These are phyloP conservation scores for Rhynchotus rufescens DNA, from an alignment of 2,797 vertebrate genomes.

Conservation along the genomic window DNA sequence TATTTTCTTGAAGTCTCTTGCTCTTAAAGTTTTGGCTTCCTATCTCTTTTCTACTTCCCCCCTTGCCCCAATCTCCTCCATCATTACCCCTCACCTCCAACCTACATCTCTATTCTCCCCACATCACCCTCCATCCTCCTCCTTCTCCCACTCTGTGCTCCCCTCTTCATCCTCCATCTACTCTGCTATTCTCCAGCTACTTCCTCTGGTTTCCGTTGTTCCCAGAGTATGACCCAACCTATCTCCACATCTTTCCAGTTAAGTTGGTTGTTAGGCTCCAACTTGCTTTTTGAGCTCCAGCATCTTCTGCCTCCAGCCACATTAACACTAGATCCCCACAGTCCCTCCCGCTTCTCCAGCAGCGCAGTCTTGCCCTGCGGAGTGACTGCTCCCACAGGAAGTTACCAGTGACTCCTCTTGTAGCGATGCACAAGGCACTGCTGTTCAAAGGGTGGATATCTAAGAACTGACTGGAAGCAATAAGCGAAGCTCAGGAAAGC, in stretches of 20 bases:
- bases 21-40: not conserved
- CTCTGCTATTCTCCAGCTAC: not conserved
- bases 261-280: not conserved
- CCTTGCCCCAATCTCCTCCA: too few species aligned
- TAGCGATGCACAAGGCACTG: not conserved
- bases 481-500: not conserved
- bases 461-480: not conserved
- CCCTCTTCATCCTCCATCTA: not conserved
- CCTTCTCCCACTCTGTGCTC: too few species aligned
- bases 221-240: not conserved
- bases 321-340: not conserved
- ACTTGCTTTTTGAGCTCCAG: not conserved
- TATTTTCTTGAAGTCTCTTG: not conserved
- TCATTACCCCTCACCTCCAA: too few species aligned
- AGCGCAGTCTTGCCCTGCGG: not conserved
- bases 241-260: not conserved
- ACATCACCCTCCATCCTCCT: too few species aligned
- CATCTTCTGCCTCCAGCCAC: not conserved
- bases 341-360: not conserved
- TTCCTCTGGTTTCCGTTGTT: not conserved
- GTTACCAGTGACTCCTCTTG: not conserved
- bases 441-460: not conserved
- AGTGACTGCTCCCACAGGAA: not conserved
- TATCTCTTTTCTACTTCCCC: not conserved
- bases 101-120: too few species aligned